Evolutionary conservation across 2,797 vertebrate genomes (phyloP).

Genomic region (Enteromius thamalakanensis): DNA sequence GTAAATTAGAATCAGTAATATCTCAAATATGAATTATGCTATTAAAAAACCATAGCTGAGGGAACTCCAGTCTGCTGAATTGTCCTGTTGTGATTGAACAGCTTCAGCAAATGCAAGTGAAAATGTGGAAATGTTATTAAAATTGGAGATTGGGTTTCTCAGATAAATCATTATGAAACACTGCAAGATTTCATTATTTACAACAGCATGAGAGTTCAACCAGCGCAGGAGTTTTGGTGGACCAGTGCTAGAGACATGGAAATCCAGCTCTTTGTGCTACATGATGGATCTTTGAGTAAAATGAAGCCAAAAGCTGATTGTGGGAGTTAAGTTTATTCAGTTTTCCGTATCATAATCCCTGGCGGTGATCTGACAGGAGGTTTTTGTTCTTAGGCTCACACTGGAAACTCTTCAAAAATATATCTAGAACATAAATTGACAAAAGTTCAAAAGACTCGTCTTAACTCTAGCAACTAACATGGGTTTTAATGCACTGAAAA

Average conservation of each 20-base stretch:
- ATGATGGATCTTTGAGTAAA: background rate
- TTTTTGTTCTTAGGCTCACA: background rate
- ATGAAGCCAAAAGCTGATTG: constrained; percentile 6
- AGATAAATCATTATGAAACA: constrained; percentile 6
- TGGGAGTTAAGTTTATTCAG: constrained; percentile 16
- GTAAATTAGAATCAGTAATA: background rate
- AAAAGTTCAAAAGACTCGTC: background rate
- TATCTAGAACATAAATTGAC: background rate
- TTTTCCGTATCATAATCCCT: background rate
- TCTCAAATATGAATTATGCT: background rate
- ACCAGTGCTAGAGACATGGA: background rate
- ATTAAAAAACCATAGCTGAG: background rate
- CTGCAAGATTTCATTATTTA: background rate
- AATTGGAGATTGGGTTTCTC: background rate
- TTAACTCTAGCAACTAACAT: no score
- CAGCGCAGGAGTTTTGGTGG: background rate
- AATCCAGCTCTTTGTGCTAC: background rate
- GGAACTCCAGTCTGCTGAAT: background rate
- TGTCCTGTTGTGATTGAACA: background rate
- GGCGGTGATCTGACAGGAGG: background rate
- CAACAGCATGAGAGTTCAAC: background rate
- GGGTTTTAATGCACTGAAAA: no score
- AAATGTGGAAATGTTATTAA: background rate
- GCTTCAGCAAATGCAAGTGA: background rate
- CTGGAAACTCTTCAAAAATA: constrained; percentile 10